phyloP scores from a whole-genome alignment of 2,888 invertebrate species.

The Caenorhabditis sinica region DNA sequence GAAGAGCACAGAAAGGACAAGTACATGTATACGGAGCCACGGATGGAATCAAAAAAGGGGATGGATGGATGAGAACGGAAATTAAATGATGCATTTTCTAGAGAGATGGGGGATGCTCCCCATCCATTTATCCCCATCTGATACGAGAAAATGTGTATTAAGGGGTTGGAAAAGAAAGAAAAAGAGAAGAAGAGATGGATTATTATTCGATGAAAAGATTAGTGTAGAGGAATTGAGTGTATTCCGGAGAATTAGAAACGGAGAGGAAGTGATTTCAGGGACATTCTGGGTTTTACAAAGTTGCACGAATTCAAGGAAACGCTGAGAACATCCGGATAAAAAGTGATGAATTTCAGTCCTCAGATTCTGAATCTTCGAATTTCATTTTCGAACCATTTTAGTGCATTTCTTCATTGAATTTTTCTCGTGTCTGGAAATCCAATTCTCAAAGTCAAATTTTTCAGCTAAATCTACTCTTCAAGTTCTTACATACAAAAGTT shows the following conservation, averaged over 20 bases:
- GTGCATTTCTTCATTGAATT: background rate
- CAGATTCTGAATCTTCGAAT: no score
- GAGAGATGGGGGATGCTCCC: background rate
- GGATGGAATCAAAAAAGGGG: background rate
- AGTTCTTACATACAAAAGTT: no score
- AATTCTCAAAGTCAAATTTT: background rate
- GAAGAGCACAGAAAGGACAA: background rate
- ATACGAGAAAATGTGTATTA: conserved; percentile 3
- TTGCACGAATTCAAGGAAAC: no score
- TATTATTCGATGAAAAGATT: conserved; percentile 34
- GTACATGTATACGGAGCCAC: background rate
- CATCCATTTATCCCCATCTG: conserved; percentile 2
- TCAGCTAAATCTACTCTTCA: background rate
- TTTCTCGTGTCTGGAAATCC: background rate
- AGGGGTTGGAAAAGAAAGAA: conserved; percentile 1
- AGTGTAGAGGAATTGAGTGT: conserved; percentile 5
- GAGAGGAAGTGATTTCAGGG: conserved; percentile 19
- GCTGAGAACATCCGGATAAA: background rate
- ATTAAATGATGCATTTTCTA: conserved; percentile 25
- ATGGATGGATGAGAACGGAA: conserved; percentile 19
- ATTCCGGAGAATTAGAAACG: background rate
- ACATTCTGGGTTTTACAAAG: no score
- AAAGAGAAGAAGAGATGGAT: conserved; percentile 14
- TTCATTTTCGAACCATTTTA: background rate
- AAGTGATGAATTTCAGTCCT: background rate